Evolutionary conservation across 2,113 vertebrate species (phyloP).

Genomic region (Myrmecophaga tridactyla): DNA sequence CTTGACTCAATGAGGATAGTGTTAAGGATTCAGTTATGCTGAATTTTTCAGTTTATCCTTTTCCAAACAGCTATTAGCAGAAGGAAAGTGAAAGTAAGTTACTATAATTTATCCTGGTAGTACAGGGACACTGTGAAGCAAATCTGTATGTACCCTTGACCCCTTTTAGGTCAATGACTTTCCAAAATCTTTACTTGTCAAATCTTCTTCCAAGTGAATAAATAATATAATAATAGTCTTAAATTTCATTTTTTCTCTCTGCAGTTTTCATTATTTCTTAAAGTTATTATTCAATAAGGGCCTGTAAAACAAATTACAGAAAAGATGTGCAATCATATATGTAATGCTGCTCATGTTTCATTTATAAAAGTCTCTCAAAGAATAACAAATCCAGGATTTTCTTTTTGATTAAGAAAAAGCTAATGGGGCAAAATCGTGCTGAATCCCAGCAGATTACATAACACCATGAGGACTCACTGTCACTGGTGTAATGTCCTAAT

Average conservation of each 20-base stretch:
- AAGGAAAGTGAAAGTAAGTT: background rate
- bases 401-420: constrained; percentile 25
- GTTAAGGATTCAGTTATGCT: background rate
- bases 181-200: background rate
- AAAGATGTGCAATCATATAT: background rate
- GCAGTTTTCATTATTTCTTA: background rate
- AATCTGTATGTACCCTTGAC: background rate
- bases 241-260: background rate
- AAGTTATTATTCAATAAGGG: background rate
- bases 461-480: constrained; percentile 45
- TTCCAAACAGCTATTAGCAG: background rate
- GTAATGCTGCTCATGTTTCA: constrained; percentile 8
- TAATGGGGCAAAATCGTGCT: constrained; percentile 39
- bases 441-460: constrained; percentile 1
- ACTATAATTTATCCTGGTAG: background rate
- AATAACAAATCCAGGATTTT: constrained; percentile 49
- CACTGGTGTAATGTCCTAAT: constrained; percentile 40
- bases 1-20: background rate
- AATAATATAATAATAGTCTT: background rate
- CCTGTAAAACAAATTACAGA: background rate
- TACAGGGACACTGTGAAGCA: background rate
- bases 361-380: background rate
- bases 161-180: background rate
- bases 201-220: background rate
- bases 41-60: background rate